Evolutionary conservation across 1,140 invertebrate species (phyloP), one percentile per base, ranked within the genome.

Genomic region (Eurosta solidaginis): DNA sequence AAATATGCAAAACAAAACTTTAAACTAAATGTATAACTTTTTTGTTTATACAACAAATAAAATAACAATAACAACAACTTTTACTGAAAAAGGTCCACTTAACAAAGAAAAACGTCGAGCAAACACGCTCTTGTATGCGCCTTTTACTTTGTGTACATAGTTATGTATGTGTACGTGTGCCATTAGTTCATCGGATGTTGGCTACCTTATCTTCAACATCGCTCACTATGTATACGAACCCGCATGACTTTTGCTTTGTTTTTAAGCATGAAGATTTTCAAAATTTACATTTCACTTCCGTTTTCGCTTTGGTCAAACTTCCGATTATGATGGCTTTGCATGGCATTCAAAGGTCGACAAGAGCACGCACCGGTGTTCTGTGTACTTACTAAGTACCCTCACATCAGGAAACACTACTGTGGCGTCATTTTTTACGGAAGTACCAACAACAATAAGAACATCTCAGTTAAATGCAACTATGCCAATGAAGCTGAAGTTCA

Each of bases 1-100:
- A 68, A 63, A 68, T 68, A 68, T 68, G 59, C 59, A 68, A 68
- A 68, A 68, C 59, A 68, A 68, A 36, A 68, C 59, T 42, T 33
- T 42, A 40, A 68, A 68, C 33, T 68, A 68, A 68, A 68, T 68
- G 36, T 40, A 40, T 20, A 68, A 68, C 59, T 52, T 52, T 52
- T 52, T n/a, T 6, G 4, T 22, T 22, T 17, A n/a, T n/a, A n/a
- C n/a, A n/a, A n/a, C n/a, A n/a, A n/a, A n/a, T n/a, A 4, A 52
- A 22, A 14, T 52, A 52, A 52, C n/a, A 52, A 20, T 22, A 52
- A 52, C 17, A 49, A 49, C 4, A 49, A n/a, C n/a, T n/a, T 17
- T 10, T 49, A 22, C 20, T 3, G n/a, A 25, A 22, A 52, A 25
- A 22, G n/a, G 20, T 52, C 4, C 20, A 52, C 49, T 52, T 52